Evolutionary conservation across 2,888 invertebrate genomes (phyloP), one percentile per base, ranked within the genome.

Genomic region (Ptychoptera albimana): DNA sequence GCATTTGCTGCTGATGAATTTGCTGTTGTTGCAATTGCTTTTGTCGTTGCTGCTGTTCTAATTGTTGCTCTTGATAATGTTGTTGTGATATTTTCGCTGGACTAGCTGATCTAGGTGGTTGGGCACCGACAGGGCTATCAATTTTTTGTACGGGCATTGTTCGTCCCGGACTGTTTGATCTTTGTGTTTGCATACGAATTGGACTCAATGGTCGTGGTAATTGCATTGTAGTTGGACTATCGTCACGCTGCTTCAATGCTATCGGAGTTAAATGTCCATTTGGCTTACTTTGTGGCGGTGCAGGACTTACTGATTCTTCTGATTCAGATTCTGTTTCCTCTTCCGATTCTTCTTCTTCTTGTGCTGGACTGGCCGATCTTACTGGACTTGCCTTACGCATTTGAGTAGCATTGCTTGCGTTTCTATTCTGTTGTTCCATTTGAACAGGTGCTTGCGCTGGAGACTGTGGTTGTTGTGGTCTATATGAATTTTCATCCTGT

Each of bases 181-280:
- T 23, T 23, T 23, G 23, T 23, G 23, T 23, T 36, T 44, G 43
- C 36, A 46, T 42, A 43, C 46, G 50, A 23, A 50, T 46, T 45
- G 67, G 67, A 50, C n/a, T 71, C 67, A 53, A 69, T 68, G 49
- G 50, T 45, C 47, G 52, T 38, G 45, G 53, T 23, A 46, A 46
- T 47, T 46, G 50, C 45, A 47, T 50, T 32, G 46, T 49, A 34
- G 51, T 46, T 48, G 66, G 65, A 48, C 64, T 56, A 48, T 60
- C 61, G 14, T 56, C 51, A 50, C 58, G 58, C 7, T 23, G 23
- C 23, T 23, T 23, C 23, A 23, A 23, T 5, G 4, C 23, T 23
- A 23, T 23, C 3, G 23, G 23, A 23, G 23, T 23, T 23, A 23
- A 23, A 23, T 23, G 23, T 7, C 23, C 23, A 23, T 37, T 58